Evolutionary conservation across 1,140 invertebrate species (phyloP).

Genomic region (Procambarus virginalis): DNA sequence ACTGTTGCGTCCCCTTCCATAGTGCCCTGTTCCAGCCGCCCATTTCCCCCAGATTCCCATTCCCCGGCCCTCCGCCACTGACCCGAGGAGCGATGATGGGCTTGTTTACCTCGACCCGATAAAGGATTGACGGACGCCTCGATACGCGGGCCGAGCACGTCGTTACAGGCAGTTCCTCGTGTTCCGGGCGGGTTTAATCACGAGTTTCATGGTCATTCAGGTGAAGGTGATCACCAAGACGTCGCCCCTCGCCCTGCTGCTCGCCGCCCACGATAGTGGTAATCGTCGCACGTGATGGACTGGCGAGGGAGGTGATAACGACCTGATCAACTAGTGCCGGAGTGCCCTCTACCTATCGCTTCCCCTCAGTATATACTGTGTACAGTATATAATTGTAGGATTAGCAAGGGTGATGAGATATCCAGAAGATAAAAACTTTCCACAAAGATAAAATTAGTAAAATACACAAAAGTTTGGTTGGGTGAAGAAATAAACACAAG

Average conservation of each 20-base stretch:
- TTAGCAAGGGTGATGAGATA: too few species aligned
- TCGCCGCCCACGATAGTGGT: conserved; percentile 29
- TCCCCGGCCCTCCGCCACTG: conserved; percentile 3
- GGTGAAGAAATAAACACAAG: too few species aligned
- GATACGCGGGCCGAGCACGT: conserved; percentile 61
- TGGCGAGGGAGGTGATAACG: not conserved
- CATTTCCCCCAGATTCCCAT: not conserved
- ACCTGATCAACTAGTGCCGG: not conserved
- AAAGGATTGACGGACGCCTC: conserved; percentile 56
- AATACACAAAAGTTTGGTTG: too few species aligned
- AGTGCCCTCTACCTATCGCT: not conserved
- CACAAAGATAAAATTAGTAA: too few species aligned
- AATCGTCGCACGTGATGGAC: conserved; percentile 26
- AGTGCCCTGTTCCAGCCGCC: not conserved
- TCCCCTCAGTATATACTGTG: not conserved
- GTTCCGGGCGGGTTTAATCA: conserved; percentile 54
- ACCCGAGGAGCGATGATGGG: conserved; percentile 48
- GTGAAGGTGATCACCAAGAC: conserved; percentile 48
- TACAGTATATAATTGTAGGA: too few species aligned
- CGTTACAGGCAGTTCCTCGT: conserved; percentile 58
- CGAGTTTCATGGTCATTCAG: conserved; percentile 52
- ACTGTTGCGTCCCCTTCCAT: not conserved
- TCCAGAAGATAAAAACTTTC: too few species aligned
- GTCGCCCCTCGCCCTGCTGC: conserved; percentile 19
- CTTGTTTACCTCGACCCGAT: conserved; percentile 62